Evolutionary conservation across 2,888 invertebrate species (phyloP).

Genomic region (Byasa hedistus): DNA sequence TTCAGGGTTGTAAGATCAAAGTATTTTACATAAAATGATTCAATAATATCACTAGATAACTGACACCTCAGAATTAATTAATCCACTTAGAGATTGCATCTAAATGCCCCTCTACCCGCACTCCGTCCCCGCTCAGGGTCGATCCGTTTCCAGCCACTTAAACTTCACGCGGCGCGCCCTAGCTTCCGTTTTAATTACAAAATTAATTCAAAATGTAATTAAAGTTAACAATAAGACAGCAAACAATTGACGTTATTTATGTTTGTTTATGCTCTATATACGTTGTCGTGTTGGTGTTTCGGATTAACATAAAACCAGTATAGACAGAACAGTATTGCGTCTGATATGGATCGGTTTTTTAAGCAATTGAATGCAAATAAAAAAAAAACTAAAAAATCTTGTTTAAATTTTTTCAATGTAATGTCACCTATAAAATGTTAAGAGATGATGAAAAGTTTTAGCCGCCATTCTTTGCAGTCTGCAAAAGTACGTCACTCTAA

Average conservation of each 20-base stretch:
- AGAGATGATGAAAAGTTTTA: too few species aligned
- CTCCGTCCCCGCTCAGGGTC: slow-evolving; percentile 53
- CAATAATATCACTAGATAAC: slow-evolving; percentile 79
- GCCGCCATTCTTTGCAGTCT: too few species aligned
- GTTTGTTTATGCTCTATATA: slow-evolving; percentile 79
- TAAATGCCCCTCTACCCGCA: slow-evolving; percentile 52
- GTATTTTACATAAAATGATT: slow-evolving; percentile 40
- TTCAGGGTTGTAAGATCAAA: background rate
- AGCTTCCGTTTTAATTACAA: slow-evolving; percentile 82
- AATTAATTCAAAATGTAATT: slow-evolving; percentile 82
- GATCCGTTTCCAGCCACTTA: slow-evolving; percentile 80
- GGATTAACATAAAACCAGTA: slow-evolving; percentile 32
- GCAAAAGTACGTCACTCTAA: too few species aligned
- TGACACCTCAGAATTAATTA: slow-evolving; percentile 80
- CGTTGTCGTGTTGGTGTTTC: slow-evolving; percentile 57
- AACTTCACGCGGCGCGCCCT: slow-evolving; percentile 80
- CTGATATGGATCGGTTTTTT: background rate
- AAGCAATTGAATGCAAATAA: background rate
- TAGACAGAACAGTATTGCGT: background rate
- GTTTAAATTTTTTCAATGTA: too few species aligned
- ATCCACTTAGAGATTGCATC: slow-evolving; percentile 81
- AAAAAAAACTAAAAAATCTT: background rate
- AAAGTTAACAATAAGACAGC: slow-evolving; percentile 81
- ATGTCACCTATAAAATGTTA: too few species aligned
- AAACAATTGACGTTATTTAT: slow-evolving; percentile 82